Conservation (phyloP, 2,888 invertebrate species). For the Tetramorium bicarinatum region DNA sequence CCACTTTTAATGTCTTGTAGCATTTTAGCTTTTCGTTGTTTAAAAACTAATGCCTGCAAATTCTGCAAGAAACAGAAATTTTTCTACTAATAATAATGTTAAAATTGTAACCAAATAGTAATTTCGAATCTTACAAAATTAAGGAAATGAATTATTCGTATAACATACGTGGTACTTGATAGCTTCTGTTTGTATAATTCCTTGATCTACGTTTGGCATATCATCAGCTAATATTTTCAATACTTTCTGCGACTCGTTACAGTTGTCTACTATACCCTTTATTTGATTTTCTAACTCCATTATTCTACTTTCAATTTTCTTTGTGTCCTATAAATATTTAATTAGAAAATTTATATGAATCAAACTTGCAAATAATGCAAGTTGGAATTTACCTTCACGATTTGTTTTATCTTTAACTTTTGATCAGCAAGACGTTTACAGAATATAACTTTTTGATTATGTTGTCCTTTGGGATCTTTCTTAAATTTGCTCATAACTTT, state of each 20-base stretch:
- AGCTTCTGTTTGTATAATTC: slow-evolving; percentile 85
- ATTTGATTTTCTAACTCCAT: slow-evolving; percentile 76
- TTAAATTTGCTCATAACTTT: slow-evolving; percentile 88
- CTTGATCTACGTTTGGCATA: slow-evolving; percentile 81
- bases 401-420: slow-evolving; percentile 88
- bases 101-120: slow-evolving; percentile 15
- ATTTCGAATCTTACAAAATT: slow-evolving; percentile 6
- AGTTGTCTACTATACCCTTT: slow-evolving; percentile 77
- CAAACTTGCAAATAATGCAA: neutral
- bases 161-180: slow-evolving; percentile 85
- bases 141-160: neutral
- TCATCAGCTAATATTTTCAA: slow-evolving; percentile 79
- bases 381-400: slow-evolving; percentile 84
- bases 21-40: slow-evolving; percentile 90
- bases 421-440: slow-evolving; percentile 89
- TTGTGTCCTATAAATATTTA: slow-evolving; percentile 78
- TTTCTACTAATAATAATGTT: slow-evolving; percentile 30
- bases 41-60: slow-evolving; percentile 89
- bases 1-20: slow-evolving; percentile 86
- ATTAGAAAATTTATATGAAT: neutral
- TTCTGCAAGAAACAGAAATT: slow-evolving; percentile 84
- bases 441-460: slow-evolving; percentile 87
- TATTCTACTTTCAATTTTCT: slow-evolving; percentile 81
- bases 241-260: slow-evolving; percentile 80
- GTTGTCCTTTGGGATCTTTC: slow-evolving; percentile 85